Evolutionary conservation across 2,888 invertebrate species (phyloP).

Genomic region (Branchipolynoe longqiensis): DNA sequence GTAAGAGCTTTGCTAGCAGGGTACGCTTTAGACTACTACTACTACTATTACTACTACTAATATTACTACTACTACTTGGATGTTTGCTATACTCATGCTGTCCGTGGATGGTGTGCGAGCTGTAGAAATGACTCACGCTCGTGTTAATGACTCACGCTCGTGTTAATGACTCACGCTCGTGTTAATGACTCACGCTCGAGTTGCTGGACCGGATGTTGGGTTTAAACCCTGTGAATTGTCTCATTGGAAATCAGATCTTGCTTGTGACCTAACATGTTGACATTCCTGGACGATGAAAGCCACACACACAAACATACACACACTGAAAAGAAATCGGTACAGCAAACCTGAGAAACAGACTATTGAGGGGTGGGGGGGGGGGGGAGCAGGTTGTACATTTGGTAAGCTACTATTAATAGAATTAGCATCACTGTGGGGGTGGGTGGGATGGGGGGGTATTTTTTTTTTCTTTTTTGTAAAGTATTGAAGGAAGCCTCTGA

Average conservation of each 20-base stretch:
- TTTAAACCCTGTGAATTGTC: constrained; percentile 51
- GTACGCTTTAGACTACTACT: constrained; percentile 52
- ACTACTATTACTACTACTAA: no score
- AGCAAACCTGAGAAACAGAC: not conserved
- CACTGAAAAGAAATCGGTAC: not conserved
- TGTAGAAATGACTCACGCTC: not conserved
- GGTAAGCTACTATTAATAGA: no score
- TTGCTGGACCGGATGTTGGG: constrained; percentile 41
- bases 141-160: constrained; percentile 24
- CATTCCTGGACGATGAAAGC: no score
- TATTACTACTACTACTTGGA: no score
- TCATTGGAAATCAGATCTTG: constrained; percentile 57
- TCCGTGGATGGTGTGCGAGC: constrained; percentile 9
- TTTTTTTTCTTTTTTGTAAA: constrained; percentile 44
- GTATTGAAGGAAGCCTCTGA: not conserved
- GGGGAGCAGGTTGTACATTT: not conserved
- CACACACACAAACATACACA: not conserved
- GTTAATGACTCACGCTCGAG: constrained; percentile 12
- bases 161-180: not conserved
- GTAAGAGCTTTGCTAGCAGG: constrained; percentile 40
- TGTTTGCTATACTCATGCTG: constrained; percentile 50
- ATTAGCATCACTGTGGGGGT: constrained; percentile 15
- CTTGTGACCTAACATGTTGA: constrained; percentile 43
- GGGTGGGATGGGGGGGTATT: no score
- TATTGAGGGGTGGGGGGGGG: not conserved